Evolutionary conservation across 2,113 vertebrate genomes (phyloP).

Genomic region (Hiodon tergisus): DNA sequence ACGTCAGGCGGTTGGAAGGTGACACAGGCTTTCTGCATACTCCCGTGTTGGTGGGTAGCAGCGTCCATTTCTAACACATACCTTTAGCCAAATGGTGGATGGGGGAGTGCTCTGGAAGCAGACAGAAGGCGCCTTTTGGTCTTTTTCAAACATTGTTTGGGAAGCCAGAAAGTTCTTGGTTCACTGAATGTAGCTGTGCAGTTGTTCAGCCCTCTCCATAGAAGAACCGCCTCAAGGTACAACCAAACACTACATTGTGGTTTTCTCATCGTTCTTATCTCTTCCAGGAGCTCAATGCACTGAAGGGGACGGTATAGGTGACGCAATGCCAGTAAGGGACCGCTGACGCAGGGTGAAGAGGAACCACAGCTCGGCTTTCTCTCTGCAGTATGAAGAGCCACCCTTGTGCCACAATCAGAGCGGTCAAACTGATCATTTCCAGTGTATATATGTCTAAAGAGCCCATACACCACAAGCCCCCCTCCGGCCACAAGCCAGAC

Average conservation of each 20-base stretch:
- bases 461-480: background rate
- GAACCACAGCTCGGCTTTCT: slow-evolving; percentile 3
- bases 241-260: too few relatives aligned
- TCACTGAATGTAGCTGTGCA: too few relatives aligned
- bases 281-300: slow-evolving; percentile 41
- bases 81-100: background rate
- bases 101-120: background rate
- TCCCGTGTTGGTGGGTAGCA: background rate
- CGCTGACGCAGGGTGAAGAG: slow-evolving; percentile 28
- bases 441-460: slow-evolving; percentile 9
- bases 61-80: background rate
- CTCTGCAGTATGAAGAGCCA: background rate
- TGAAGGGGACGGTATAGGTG: slow-evolving; percentile 28
- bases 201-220: too few relatives aligned
- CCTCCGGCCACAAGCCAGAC: background rate
- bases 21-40: background rate
- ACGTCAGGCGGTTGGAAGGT: slow-evolving; percentile 15
- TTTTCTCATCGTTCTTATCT: background rate
- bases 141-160: background rate
- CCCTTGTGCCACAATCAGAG: background rate
- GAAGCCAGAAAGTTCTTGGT: background rate
- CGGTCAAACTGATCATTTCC: background rate
- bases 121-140: background rate
- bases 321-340: slow-evolving; percentile 37
- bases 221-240: too few relatives aligned